Evolutionary conservation across 2,113 vertebrate genomes (phyloP).

Genomic region (Eclectus roratus): DNA sequence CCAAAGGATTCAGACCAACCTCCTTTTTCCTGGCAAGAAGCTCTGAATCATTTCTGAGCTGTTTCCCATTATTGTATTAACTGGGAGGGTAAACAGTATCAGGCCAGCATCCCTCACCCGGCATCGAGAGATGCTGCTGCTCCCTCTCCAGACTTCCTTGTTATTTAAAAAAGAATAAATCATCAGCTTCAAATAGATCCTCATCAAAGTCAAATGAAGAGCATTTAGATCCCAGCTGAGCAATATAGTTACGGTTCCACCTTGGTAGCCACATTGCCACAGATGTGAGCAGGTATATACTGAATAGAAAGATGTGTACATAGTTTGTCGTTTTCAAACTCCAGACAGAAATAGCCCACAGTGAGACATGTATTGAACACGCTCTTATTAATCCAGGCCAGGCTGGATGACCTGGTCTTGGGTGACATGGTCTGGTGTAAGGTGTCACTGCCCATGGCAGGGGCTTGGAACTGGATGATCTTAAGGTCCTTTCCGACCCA

Average conservation of each 20-base stretch:
- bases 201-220: background rate
- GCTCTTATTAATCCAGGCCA: background rate
- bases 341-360: background rate
- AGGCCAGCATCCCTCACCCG: background rate
- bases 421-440: background rate
- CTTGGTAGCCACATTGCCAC: background rate
- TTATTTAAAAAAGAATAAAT: background rate
- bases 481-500: background rate
- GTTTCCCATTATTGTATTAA: conserved; percentile 59
- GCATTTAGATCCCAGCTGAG: background rate
- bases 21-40: conserved; percentile 23
- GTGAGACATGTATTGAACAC: background rate
- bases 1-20: conserved; percentile 18
- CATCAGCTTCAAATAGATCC: background rate
- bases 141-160: background rate
- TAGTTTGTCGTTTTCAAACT: background rate
- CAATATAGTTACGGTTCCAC: background rate
- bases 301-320: background rate
- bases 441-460: background rate
- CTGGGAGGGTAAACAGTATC: conserved; percentile 50
- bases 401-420: background rate
- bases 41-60: conserved; percentile 46
- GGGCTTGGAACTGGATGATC: background rate
- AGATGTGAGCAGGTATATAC: background rate
- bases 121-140: background rate